Evolutionary conservation across 2,797 vertebrate species (phyloP).

Genomic region (Ceyx erithaca): DNA sequence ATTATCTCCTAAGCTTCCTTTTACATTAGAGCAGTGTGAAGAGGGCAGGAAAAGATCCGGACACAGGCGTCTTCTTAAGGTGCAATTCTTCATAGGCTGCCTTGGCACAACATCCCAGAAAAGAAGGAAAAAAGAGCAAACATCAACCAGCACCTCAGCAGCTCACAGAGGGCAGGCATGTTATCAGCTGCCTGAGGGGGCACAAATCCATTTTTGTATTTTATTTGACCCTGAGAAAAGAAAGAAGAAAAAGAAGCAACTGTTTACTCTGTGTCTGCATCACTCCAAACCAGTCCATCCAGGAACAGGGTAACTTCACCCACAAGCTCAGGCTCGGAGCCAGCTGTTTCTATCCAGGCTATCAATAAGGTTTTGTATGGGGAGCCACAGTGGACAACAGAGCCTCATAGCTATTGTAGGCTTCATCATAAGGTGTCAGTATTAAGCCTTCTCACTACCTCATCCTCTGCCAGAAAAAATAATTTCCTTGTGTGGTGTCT

Average conservation of each 20-base stretch:
- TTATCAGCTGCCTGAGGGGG: background rate
- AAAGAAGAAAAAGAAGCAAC: background rate
- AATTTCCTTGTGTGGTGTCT: background rate
- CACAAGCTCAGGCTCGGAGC: background rate
- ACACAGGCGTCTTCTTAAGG: background rate
- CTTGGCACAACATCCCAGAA: background rate
- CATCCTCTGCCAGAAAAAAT: background rate
- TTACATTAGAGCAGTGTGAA: background rate
- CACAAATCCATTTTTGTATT: background rate
- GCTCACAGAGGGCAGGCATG: background rate
- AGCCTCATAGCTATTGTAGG: background rate
- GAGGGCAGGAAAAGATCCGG: background rate
- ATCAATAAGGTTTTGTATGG: background rate
- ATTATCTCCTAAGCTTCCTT: background rate
- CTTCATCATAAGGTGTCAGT: background rate
- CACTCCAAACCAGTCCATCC: background rate
- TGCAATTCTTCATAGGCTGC: background rate
- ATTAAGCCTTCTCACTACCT: background rate
- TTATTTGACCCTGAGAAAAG: background rate
- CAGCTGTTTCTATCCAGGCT: background rate
- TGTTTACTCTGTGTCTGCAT: fast-evolving
- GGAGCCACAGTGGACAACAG: background rate
- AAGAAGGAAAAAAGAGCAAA: background rate
- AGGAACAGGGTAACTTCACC: background rate
- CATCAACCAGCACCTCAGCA: background rate